Conservation (phyloP, 2,888 invertebrate species). For the Caenorhabditis drosophilae region DNA sequence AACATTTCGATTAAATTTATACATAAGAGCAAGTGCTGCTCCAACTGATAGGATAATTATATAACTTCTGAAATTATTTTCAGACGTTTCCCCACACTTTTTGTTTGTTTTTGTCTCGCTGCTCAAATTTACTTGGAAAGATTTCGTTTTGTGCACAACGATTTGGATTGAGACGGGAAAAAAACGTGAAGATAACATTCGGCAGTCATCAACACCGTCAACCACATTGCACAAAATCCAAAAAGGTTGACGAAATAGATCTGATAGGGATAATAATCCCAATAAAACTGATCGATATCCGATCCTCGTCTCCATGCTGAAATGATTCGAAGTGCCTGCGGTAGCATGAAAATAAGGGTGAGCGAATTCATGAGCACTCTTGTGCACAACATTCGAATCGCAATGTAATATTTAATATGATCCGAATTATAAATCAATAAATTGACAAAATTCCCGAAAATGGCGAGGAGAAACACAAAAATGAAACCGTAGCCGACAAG, state of each 20-base stretch:
- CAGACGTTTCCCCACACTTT: background rate
- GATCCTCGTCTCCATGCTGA: conserved; percentile 52
- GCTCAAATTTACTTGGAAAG: conserved; percentile 38
- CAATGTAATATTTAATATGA: conserved; percentile 64
- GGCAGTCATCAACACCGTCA: conserved; percentile 63
- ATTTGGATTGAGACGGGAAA: conserved; percentile 59
- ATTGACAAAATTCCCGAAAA: conserved; percentile 63
- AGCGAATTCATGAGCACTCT: conserved; percentile 62
- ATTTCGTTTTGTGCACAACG: conserved; percentile 59
- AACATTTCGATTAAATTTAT: conserved; percentile 57
- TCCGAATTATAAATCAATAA: conserved; percentile 64
- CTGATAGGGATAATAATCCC: conserved; percentile 57
- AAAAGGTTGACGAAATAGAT: conserved; percentile 61
- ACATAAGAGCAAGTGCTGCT: conserved; percentile 54
- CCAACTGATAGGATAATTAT: conserved; percentile 38
- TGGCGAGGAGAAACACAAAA: conserved; percentile 57
- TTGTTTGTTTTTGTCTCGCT: too few species aligned
- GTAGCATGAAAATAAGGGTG: conserved; percentile 59
- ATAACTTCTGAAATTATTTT: conserved; percentile 22
- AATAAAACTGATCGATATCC: conserved; percentile 44
- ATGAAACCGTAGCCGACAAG: conserved; percentile 63
- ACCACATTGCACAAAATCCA: conserved; percentile 66
- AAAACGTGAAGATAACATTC: conserved; percentile 65
- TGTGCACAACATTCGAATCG: conserved; percentile 66
- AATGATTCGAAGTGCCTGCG: conserved; percentile 57